Conservation (phyloP, 2,797 vertebrate species). For the Cryptoblepharus egeriae region DNA sequence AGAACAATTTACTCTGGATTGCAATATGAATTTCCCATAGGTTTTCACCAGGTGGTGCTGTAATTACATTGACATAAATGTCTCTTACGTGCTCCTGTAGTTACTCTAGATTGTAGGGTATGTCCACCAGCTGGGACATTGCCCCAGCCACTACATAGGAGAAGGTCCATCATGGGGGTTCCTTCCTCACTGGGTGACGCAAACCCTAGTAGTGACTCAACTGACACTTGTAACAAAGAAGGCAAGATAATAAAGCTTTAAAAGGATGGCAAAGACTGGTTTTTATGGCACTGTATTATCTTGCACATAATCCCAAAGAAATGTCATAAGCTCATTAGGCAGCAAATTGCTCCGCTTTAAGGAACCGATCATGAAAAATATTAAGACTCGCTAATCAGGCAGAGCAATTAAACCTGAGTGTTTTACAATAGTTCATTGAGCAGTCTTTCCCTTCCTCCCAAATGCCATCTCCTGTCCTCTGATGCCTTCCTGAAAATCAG, state of each 20-base stretch:
- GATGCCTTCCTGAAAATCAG: not conserved
- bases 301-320: constrained; percentile 13
- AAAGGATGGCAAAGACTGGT: constrained; percentile 8
- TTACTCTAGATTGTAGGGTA: too few species aligned
- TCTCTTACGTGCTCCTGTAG: too few species aligned
- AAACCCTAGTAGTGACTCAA: too few species aligned
- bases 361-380: constrained; percentile 44
- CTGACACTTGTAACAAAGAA: not conserved
- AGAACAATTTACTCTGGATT: too few species aligned
- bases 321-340: constrained; percentile 48
- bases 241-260: not conserved
- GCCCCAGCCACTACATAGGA: too few species aligned
- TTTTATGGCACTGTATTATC: constrained; percentile 5
- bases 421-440: constrained; percentile 24
- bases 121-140: too few species aligned
- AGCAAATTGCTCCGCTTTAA: constrained; percentile 51
- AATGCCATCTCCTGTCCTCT: not conserved
- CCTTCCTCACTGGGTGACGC: too few species aligned
- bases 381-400: constrained; percentile 15
- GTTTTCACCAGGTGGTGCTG: too few species aligned
- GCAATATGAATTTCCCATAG: too few species aligned
- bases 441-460: not conserved
- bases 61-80: too few species aligned
- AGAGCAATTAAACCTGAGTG: constrained; percentile 26
- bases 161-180: too few species aligned